Evolutionary conservation across 2,888 invertebrate species (phyloP).

Genomic region (Ernsta delagoae): DNA sequence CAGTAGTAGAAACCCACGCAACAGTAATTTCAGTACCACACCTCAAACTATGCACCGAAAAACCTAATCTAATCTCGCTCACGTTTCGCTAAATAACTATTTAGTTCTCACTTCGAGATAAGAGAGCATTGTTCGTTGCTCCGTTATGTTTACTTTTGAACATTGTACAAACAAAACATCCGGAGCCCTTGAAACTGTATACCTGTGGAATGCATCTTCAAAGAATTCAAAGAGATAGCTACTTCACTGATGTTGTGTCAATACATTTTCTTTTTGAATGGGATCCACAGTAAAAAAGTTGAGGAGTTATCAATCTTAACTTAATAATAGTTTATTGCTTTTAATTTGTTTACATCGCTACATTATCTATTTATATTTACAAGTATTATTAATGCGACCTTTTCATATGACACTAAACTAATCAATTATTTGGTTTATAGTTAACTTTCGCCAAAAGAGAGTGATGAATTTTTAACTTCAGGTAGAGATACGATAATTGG

Average conservation of each 20-base stretch:
- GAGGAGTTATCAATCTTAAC: no score
- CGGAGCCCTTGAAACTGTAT: constrained; percentile 46
- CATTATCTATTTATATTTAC: no score
- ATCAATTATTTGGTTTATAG: no score
- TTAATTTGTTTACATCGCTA: no score
- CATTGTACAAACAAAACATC: constrained; percentile 56
- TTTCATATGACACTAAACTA: no score
- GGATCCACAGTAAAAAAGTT: not conserved
- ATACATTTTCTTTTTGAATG: constrained; percentile 13
- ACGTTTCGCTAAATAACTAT: constrained; percentile 71
- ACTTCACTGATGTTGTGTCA: constrained; percentile 14
- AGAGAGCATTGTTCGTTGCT: constrained; percentile 60
- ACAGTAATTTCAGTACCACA: constrained; percentile 51
- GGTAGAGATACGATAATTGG: no score
- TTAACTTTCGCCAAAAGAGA: no score
- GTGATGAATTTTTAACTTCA: no score
- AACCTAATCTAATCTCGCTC: constrained; percentile 59
- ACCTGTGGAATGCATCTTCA: constrained; percentile 45
- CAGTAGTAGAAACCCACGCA: constrained; percentile 13
- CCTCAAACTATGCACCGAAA: constrained; percentile 55
- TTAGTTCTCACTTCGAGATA: constrained; percentile 66
- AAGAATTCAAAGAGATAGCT: constrained; percentile 25
- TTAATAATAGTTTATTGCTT: not conserved
- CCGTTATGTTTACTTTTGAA: constrained; percentile 63
- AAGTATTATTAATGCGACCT: no score